Evolutionary conservation across 2,888 invertebrate species (phyloP).

Genomic region (Ennomos quercinarius): DNA sequence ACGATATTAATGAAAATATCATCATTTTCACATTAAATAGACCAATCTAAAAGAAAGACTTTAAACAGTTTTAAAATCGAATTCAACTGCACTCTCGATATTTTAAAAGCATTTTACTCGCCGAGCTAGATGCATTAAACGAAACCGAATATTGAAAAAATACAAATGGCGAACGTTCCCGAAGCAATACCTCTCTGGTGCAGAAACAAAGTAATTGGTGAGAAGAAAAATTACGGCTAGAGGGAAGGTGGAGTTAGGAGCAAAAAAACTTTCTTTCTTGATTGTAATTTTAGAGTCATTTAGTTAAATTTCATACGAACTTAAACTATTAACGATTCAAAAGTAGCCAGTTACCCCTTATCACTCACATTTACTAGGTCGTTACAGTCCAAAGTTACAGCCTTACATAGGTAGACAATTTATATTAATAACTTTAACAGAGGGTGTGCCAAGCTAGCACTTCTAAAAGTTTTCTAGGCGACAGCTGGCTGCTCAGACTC

Average conservation of each 20-base stretch:
- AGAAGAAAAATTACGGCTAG: constrained; percentile 68
- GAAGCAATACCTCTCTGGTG: constrained; percentile 57
- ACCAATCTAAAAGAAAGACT: constrained; percentile 3
- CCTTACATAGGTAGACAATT: constrained; percentile 53
- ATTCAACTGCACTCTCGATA: constrained; percentile 13
- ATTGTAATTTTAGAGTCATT: too few species aligned
- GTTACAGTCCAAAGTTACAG: constrained; percentile 39
- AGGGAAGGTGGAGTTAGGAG: constrained; percentile 55
- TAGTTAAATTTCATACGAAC: too few species aligned
- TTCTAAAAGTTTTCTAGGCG: constrained; percentile 51
- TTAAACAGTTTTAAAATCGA: constrained; percentile 10
- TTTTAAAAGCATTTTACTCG: constrained; percentile 26
- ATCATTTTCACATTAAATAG: background rate
- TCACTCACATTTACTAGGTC: constrained; percentile 16
- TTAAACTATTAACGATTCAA: constrained; percentile 35
- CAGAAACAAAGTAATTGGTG: constrained; percentile 73
- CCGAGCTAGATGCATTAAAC: constrained; percentile 34
- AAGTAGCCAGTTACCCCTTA: constrained; percentile 9
- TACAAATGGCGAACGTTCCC: constrained; percentile 47
- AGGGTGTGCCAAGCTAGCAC: constrained; percentile 50
- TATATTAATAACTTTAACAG: constrained; percentile 54
- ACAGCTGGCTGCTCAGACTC: constrained; percentile 56
- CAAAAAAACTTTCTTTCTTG: constrained; percentile 54
- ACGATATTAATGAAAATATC: background rate
- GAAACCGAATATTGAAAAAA: constrained; percentile 58